Evolutionary conservation across 2,113 vertebrate species (phyloP).

Genomic region (Apistogramma diplotaenia): DNA sequence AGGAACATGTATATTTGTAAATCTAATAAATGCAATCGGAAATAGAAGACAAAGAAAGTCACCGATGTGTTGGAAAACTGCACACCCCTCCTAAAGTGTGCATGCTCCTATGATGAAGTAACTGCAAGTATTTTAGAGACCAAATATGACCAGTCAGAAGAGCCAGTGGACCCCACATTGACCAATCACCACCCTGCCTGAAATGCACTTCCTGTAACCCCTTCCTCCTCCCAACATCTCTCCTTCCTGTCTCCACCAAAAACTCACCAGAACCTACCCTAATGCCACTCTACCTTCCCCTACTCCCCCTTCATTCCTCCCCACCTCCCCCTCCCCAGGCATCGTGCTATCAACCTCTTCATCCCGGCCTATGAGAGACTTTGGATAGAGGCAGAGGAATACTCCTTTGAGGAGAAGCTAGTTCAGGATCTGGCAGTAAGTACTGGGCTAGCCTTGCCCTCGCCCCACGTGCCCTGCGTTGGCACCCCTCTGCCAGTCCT

Average conservation of each 20-base stretch:
- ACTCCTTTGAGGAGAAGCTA: constrained; percentile 99
- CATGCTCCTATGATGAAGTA: constrained; percentile 36
- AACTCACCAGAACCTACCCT: constrained; percentile 66
- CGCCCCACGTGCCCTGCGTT: constrained; percentile 76
- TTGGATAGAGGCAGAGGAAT: constrained; percentile 99
- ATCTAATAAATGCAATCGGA: background rate
- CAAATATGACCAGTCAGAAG: constrained; percentile 93
- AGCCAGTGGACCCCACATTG: constrained; percentile 87
- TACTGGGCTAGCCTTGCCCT: constrained; percentile 79
- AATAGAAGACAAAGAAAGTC: background rate
- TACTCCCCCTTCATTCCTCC: constrained; percentile 58
- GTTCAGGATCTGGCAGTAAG: constrained; percentile 99
- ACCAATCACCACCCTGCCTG: constrained; percentile 84
- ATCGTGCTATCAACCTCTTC: constrained; percentile 99
- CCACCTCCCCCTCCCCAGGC: constrained; percentile 87
- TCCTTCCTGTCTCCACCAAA: constrained; percentile 65
- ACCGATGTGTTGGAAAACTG: constrained; percentile 28
- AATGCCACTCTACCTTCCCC: constrained; percentile 72
- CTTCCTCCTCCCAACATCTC: constrained; percentile 47
- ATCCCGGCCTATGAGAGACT: constrained; percentile 99
- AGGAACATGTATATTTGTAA: background rate
- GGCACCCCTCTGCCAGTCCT: constrained; percentile 69
- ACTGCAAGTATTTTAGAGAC: constrained; percentile 29
- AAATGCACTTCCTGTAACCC: constrained; percentile 68
- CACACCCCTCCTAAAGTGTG: constrained; percentile 37